Evolutionary conservation across 2,797 vertebrate species (phyloP), one percentile per base, ranked within the genome.

Genomic region (Schizothorax lantsangensis): DNA sequence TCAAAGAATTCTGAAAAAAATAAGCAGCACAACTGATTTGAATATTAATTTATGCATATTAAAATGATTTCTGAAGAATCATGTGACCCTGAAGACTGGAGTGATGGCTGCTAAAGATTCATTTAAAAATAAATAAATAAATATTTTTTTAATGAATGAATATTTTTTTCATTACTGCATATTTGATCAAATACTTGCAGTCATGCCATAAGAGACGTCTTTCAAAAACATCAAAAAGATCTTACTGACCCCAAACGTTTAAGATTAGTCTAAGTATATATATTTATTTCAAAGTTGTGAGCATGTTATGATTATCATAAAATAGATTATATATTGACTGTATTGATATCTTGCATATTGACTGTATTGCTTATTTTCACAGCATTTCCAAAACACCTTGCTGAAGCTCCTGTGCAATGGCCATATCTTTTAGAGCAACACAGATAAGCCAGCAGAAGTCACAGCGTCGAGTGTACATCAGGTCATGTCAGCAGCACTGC

Each of bases 401-500:
- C n/a, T n/a, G n/a, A n/a, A n/a, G n/a, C n/a, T n/a, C n/a, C 36
- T 64, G 57, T 66, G 21, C 83, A 84, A 17, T 40, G 23, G 9
- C 2, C 59, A 68, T 84, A 68, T 84, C 59, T 66, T 38, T 68
- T 6, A 49, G n/a, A 43, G 74, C 73, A 82, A 49, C 49, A 11
- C 81, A 74, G 87, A 88, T 88, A 85, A 88, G 62, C 73, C 87
- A 47, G 82, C 68, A 80, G 59, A 36, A 88, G 83, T 86, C 88
- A 85, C 92, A 91, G 86, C 8, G 83, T 92, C 90, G 92, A 79
- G 89, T 84, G 86, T 83, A 82, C 69, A 59, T 93, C 92, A 91
- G 92, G 89, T 92, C 89, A 85, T 94, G 93, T 92, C 92, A 73
- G 90, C 59, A 87, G 90, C 86, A 91, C 91, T 90, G 91, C 92